A percentile compares a stretch with the other conserved stretches of the same genome.
phyloP scores from a whole-genome alignment of 2,888 invertebrate genomes.

The Amphimallon solstitiale region DNA sequence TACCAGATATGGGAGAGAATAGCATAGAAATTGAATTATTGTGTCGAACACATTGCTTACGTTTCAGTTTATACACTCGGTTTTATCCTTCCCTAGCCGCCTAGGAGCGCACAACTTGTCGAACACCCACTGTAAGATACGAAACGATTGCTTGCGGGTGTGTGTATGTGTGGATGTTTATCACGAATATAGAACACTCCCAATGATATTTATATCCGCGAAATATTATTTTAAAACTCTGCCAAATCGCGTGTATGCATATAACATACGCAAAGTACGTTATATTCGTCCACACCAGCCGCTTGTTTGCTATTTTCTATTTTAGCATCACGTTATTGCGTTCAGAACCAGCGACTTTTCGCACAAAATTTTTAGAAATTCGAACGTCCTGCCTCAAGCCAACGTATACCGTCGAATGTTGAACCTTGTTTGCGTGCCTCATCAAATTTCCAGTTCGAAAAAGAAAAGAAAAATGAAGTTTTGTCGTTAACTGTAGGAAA shows the following conservation, averaged over 20 bases:
- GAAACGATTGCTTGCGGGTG: slow-evolving; percentile 6
- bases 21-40: too few relatives aligned
- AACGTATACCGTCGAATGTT: slow-evolving; percentile 1
- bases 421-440: not conserved
- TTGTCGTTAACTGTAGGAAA: too few relatives aligned
- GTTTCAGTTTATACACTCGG: too few relatives aligned
- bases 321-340: slow-evolving; percentile 27
- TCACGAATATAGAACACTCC: slow-evolving; percentile 25
- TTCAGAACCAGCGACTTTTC: slow-evolving; percentile 12
- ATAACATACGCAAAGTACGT: not conserved
- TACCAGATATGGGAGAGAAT: too few relatives aligned
- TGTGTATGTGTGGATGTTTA: slow-evolving; percentile 20
- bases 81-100: too few relatives aligned
- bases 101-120: not conserved
- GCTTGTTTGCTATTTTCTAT: slow-evolving; percentile 28
- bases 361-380: slow-evolving; percentile 17
- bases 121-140: slow-evolving; percentile 15
- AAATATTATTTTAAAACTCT: slow-evolving; percentile 34
- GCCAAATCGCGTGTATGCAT: slow-evolving; percentile 7
- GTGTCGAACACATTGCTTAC: too few relatives aligned
- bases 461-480: too few relatives aligned
- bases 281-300: slow-evolving; percentile 19
- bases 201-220: slow-evolving; percentile 26
- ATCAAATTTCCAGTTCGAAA: too few relatives aligned
- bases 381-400: not conserved